phyloP scores from a whole-genome alignment of 2,797 vertebrate genomes.

The Taeniopygia guttata region DNA sequence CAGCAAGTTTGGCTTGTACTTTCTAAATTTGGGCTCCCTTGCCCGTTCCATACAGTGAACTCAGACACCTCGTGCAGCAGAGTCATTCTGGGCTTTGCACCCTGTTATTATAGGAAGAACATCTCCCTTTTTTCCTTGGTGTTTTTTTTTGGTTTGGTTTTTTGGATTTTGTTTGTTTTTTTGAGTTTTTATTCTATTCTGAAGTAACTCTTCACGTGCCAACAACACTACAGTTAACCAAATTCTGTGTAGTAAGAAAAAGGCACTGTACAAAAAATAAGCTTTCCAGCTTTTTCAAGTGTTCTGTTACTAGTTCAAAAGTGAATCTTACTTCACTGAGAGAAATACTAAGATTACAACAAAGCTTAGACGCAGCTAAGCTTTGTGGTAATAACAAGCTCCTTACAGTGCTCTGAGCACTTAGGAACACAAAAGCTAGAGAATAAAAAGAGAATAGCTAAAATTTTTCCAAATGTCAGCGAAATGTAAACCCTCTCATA shows the following conservation, averaged over 20 bases:
- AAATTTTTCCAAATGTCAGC: not conserved
- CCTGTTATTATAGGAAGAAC: not conserved
- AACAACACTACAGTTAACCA: not conserved
- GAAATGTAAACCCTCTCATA: not conserved
- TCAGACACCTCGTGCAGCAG: not conserved
- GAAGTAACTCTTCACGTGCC: not conserved
- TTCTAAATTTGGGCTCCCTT: no score
- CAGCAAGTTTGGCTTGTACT: no score
- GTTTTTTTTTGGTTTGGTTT: not conserved
- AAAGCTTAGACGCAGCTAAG: not conserved
- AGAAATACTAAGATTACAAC: not conserved
- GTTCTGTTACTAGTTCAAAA: not conserved
- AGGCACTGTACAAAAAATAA: not conserved
- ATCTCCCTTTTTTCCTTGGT: not conserved
- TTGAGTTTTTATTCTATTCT: fast-evolving
- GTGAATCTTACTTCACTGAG: not conserved
- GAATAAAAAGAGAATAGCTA: not conserved
- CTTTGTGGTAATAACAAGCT: not conserved
- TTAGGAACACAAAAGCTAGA: not conserved
- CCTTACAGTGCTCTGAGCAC: not conserved
- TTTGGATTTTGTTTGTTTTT: not conserved
- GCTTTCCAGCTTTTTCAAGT: not conserved
- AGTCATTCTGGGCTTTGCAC: not conserved
- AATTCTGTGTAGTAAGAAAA: not conserved
- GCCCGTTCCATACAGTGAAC: fast-evolving